Evolutionary conservation across 2,113 vertebrate genomes (phyloP).

Genomic region (Sterna hirundo): DNA sequence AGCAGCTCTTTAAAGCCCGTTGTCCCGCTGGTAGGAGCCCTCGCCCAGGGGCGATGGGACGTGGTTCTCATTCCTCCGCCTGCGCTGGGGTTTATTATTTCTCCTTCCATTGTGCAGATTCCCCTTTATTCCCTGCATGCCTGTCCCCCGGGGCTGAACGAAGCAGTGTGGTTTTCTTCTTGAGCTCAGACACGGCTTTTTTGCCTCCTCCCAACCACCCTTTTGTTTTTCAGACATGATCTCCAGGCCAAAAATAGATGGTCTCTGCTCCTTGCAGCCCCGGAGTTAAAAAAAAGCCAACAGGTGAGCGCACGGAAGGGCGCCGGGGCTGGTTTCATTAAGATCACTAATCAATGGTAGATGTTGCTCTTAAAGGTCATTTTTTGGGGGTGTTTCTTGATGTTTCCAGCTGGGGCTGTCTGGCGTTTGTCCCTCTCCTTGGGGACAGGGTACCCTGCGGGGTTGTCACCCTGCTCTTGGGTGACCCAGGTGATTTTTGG

Average conservation of each 20-base stretch:
- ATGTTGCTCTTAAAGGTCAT: background rate
- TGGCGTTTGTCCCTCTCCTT: background rate
- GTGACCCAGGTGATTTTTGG: background rate
- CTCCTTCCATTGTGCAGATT: conserved; percentile 45
- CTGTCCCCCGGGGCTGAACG: background rate
- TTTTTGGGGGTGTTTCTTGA: background rate
- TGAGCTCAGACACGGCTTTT: background rate
- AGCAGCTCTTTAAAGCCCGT: conserved; percentile 1
- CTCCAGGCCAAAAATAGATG: background rate
- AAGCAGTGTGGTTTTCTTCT: background rate
- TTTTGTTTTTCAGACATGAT: background rate
- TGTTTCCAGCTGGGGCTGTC: background rate
- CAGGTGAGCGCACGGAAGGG: background rate
- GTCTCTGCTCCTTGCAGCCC: background rate
- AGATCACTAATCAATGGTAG: background rate
- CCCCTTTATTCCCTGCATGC: conserved; percentile 34
- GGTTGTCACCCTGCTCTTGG: background rate
- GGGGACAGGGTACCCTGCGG: accelerated
- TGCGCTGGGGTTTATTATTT: conserved; percentile 40
- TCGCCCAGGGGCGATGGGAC: background rate
- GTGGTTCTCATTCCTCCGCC: conserved; percentile 49
- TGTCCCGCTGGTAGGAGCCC: background rate
- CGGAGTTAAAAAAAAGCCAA: background rate
- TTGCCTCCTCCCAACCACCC: background rate
- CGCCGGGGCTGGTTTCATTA: accelerated